Conservation (phyloP, 1,140 invertebrate genomes). For the Drosophila navojoa region DNA sequence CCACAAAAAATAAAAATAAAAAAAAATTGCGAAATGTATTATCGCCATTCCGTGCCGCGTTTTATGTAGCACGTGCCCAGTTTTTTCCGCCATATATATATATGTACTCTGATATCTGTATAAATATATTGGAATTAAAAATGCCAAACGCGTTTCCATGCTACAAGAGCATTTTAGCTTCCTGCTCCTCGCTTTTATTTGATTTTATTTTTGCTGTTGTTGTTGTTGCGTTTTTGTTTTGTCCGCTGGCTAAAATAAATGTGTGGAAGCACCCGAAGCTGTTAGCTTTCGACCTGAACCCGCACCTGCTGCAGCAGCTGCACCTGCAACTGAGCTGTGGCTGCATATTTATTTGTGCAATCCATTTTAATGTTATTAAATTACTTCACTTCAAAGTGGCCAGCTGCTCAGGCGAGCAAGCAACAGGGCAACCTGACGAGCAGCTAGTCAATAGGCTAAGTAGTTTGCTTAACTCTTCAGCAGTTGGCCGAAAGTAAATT, state of each 20-base stretch:
- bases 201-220: too few relatives aligned
- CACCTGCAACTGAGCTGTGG: neutral
- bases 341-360: constrained; percentile 48
- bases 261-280: constrained; percentile 3
- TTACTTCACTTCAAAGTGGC: constrained; percentile 26
- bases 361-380: constrained; percentile 47
- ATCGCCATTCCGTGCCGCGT: constrained; percentile 44
- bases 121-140: constrained; percentile 65
- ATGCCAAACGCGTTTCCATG: constrained; percentile 68
- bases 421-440: neutral
- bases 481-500: neutral
- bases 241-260: constrained; percentile 14
- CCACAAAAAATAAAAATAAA: too few relatives aligned
- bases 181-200: neutral
- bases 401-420: constrained; percentile 12
- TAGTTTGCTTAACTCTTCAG: constrained; percentile 5
- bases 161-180: constrained; percentile 70
- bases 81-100: neutral
- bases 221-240: neutral
- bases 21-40: constrained; percentile 50
- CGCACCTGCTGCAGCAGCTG: constrained; percentile 5
- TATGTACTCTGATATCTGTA: neutral
- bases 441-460: neutral
- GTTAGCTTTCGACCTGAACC: constrained; percentile 9
- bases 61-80: constrained; percentile 43